Conservation (phyloP, 2,888 invertebrate species). For the Eupithecia centaureata region DNA sequence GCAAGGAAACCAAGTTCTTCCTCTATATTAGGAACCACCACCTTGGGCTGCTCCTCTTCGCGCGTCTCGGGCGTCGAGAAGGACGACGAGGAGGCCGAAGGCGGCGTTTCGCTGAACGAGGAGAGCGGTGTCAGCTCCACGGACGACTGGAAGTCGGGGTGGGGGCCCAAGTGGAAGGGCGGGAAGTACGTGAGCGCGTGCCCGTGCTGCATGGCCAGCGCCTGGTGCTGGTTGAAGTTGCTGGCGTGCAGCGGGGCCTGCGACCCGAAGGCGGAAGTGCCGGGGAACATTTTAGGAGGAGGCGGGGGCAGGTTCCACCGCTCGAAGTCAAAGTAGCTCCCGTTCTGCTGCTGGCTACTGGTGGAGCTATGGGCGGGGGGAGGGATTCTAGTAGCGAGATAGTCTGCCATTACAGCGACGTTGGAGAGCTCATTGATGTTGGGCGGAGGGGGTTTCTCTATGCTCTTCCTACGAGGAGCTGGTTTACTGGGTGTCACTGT, state of each 20-base stretch:
- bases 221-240: conserved; percentile 86
- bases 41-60: conserved; percentile 90
- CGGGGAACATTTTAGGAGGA: conserved; percentile 87
- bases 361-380: conserved; percentile 89
- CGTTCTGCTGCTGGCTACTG: conserved; percentile 84
- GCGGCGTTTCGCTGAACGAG: conserved; percentile 84
- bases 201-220: conserved; percentile 87
- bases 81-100: conserved; percentile 83
- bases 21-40: conserved; percentile 94
- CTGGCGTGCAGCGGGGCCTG: conserved; percentile 83
- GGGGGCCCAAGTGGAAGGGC: conserved; percentile 88
- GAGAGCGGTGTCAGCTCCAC: conserved; percentile 86
- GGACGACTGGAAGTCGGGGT: conserved; percentile 86
- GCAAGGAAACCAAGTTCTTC: conserved; percentile 93
- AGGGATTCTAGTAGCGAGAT: conserved; percentile 85
- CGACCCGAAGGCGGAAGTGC: conserved; percentile 84
- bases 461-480: conserved; percentile 84
- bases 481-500: conserved; percentile 58
- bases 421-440: conserved; percentile 82
- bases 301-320: conserved; percentile 90
- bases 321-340: conserved; percentile 91
- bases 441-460: conserved; percentile 78
- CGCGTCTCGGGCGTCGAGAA: conserved; percentile 83
- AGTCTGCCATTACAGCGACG: conserved; percentile 82
- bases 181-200: conserved; percentile 91